Conservation (phyloP, 2,888 invertebrate species). For the Drosophila kokeensis region DNA sequence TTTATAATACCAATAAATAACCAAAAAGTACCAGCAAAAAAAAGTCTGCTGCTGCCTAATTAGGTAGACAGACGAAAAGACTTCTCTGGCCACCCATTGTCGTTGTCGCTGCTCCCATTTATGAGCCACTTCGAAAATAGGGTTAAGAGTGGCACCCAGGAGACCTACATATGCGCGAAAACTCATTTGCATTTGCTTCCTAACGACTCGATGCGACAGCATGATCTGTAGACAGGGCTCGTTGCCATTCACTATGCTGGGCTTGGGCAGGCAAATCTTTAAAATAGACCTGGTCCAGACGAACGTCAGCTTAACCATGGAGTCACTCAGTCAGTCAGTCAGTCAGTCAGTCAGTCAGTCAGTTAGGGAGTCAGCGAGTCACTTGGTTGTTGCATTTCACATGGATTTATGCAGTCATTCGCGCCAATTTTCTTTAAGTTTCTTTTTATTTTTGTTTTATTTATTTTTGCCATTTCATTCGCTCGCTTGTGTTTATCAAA, state of each 20-base stretch:
- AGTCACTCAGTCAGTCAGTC: conserved; percentile 28
- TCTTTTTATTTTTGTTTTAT: conserved; percentile 10
- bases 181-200: conserved; percentile 76
- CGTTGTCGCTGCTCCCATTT: conserved; percentile 61
- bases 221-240: conserved; percentile 27
- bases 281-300: conserved; percentile 35
- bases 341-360: conserved; percentile 36
- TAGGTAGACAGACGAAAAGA: conserved; percentile 25
- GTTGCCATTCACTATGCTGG: conserved; percentile 38
- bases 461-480: conserved; percentile 69
- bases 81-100: conserved; percentile 62
- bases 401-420: conserved; percentile 80
- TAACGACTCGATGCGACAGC: conserved; percentile 60
- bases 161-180: conserved; percentile 76
- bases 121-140: conserved; percentile 67
- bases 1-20: conserved; percentile 35
- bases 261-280: conserved; percentile 49
- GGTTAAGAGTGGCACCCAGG: conserved; percentile 80
- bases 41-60: conserved; percentile 36
- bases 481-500: conserved; percentile 56
- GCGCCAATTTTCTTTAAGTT: conserved; percentile 62
- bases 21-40: conserved; percentile 3
- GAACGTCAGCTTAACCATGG: conserved; percentile 19
- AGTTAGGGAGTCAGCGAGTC: conserved; percentile 44
- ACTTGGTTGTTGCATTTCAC: conserved; percentile 68